A percentile compares a stretch with the other conserved stretches of the same genome.
These are phyloP conservation scores for Tiphia femorata DNA, from an alignment of 2,888 invertebrate genomes.

Conservation along the genomic window DNA sequence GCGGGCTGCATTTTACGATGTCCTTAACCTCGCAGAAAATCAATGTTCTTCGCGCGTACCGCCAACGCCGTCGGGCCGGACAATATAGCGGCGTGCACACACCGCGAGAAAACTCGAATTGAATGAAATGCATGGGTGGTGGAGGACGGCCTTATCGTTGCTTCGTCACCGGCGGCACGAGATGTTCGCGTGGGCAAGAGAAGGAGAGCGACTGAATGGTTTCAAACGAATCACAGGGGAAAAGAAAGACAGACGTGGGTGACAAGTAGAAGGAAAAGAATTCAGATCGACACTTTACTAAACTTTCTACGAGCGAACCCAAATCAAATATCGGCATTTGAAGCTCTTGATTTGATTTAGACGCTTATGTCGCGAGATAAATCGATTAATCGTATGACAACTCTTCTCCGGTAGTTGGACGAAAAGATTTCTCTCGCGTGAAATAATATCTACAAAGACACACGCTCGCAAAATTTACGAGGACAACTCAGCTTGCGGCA, in stretches of 20 bases:
- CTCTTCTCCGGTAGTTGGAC: too few species aligned
- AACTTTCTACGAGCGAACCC: not conserved
- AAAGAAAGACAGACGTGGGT: too few species aligned
- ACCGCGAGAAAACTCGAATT: not conserved
- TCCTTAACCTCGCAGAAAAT: slow-evolving; percentile 55
- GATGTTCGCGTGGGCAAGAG: not conserved
- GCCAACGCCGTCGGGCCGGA: not conserved
- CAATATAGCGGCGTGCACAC: not conserved
- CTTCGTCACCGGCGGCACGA: not conserved
- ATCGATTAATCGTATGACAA: not conserved
- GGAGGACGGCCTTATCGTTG: not conserved
- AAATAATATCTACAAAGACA: too few species aligned
- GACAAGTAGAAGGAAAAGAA: too few species aligned
- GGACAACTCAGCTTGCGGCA: too few species aligned
- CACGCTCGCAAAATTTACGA: too few species aligned
- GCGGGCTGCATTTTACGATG: slow-evolving; percentile 41
- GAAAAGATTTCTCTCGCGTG: too few species aligned
- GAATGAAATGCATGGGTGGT: not conserved
- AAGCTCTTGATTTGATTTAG: not conserved
- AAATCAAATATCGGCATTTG: not conserved
- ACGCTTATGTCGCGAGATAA: not conserved
- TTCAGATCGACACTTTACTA: too few species aligned
- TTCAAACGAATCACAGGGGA: not conserved
- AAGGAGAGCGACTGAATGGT: not conserved
- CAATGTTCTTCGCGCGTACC: slow-evolving; percentile 39